These are phyloP conservation scores for Andrena flavipes DNA, from an alignment of 2,888 invertebrate genomes.

Conservation along the genomic window DNA sequence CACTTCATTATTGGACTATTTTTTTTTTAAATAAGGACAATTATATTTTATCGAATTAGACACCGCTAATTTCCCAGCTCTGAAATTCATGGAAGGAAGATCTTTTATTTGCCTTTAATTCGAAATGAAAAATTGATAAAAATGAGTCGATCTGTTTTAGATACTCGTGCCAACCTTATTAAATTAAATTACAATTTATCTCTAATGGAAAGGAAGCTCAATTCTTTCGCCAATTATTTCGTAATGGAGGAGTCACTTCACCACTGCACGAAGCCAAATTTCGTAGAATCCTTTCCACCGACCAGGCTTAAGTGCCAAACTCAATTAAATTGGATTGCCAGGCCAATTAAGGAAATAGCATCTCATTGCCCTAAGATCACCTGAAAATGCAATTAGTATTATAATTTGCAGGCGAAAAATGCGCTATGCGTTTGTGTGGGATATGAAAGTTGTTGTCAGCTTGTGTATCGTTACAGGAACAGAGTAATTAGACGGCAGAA, in stretches of 20 bases:
- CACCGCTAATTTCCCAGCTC: too few relatives aligned
- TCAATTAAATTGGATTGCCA: not conserved
- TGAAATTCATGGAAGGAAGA: too few relatives aligned
- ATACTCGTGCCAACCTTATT: not conserved
- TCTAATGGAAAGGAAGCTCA: not conserved
- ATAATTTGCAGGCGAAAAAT: not conserved
- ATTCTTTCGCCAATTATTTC: not conserved
- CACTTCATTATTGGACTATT: too few relatives aligned
- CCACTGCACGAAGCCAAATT: not conserved
- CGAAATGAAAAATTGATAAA: not conserved
- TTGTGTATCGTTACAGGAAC: not conserved
- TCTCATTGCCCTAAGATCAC: not conserved
- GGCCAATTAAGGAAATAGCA: not conserved
- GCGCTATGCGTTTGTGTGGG: not conserved
- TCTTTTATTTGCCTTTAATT: too few relatives aligned
- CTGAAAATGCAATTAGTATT: not conserved
- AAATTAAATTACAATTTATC: not conserved
- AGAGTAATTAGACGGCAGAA: slow-evolving; percentile 2
- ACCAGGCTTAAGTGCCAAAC: not conserved
- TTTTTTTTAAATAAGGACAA: too few relatives aligned
- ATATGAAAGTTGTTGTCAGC: slow-evolving; percentile 17
- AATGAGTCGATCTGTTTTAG: too few relatives aligned
- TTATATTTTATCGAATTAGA: too few relatives aligned
- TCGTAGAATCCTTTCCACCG: not conserved
- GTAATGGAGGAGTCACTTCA: not conserved